phyloP scores from a whole-genome alignment of 2,113 vertebrate species.

The Macaca fascicularis region T2T-MFA8v1.1 NC_088378.1:66729001-66729500 shows the following conservation, averaged over 20 bases:
- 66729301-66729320: not conserved
- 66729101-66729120: not conserved
- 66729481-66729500: not conserved
- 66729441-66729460: not conserved
- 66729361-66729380: not conserved
- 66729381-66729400: not conserved
- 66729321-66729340: not conserved
- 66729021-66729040: not conserved
- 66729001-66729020: not conserved
- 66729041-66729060: not conserved
- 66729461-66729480: not conserved
- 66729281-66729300: not conserved
- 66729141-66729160: not conserved
- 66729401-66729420: not conserved
- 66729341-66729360: not conserved
- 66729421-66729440: not conserved
- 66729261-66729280: not conserved
- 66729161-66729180: not conserved
- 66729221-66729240: not conserved
- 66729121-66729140: not conserved
- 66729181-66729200: not conserved
- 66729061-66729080: not conserved
- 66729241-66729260: not conserved
- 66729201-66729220: not conserved
- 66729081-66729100: not conserved